Evolutionary conservation across 2,113 vertebrate genomes (phyloP).

Genomic region (Ammodytes dubius): DNA sequence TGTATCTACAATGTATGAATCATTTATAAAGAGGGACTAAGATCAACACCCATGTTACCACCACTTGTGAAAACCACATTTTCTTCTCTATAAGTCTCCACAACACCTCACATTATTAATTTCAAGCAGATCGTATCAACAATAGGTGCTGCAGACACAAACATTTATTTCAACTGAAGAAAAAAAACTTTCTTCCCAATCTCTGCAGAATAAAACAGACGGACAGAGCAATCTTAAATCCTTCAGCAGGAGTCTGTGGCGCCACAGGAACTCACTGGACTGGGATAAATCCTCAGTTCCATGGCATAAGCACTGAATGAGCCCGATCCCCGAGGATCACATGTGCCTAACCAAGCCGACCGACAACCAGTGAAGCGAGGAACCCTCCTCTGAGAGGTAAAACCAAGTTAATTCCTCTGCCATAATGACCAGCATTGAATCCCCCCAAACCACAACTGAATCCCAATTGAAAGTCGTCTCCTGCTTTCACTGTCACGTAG

Average conservation of each 20-base stretch:
- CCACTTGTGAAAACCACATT: slow-evolving; percentile 21
- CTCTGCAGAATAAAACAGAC: slow-evolving; percentile 45
- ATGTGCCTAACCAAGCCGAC: slow-evolving; percentile 75
- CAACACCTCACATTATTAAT: slow-evolving; percentile 28
- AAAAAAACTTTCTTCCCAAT: slow-evolving; percentile 46
- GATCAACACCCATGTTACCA: neutral
- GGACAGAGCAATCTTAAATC: slow-evolving; percentile 71
- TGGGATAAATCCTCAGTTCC: slow-evolving; percentile 82
- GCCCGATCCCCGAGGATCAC: slow-evolving; percentile 61
- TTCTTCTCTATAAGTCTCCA: slow-evolving; percentile 31
- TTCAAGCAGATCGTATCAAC: slow-evolving; percentile 39
- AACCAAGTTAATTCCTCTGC: slow-evolving; percentile 73
- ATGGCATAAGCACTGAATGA: slow-evolving; percentile 69
- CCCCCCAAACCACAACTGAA: slow-evolving; percentile 49
- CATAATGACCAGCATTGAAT: slow-evolving; percentile 66
- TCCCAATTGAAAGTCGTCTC: slow-evolving; percentile 45
- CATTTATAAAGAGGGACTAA: neutral
- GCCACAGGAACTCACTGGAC: slow-evolving; percentile 74
- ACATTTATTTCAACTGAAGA: slow-evolving; percentile 51
- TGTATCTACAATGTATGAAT: neutral
- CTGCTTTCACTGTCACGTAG: slow-evolving; percentile 1
- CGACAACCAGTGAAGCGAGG: slow-evolving; percentile 67
- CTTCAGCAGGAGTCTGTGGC: slow-evolving; percentile 66
- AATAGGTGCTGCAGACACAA: slow-evolving; percentile 33
- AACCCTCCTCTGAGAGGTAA: slow-evolving; percentile 67